Percentiles rank a stretch among this genome's conserved stretches.
Evolutionary conservation across 1,140 invertebrate genomes (phyloP).

Genomic region (Bombus sylvicola): DNA sequence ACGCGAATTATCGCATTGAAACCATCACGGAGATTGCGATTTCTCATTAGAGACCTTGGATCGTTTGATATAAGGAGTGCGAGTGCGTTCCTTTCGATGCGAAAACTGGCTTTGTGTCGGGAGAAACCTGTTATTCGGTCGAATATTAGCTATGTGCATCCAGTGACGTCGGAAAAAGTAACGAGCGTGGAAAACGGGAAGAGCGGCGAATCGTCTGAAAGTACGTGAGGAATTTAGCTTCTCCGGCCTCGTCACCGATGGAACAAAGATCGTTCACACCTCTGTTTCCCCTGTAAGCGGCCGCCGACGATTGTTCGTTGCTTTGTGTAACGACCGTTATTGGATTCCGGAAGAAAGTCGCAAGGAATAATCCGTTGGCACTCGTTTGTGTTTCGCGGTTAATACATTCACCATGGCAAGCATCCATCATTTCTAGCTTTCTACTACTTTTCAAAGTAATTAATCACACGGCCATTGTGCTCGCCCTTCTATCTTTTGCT

Average conservation of each 20-base stretch:
- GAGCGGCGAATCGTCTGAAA: background rate
- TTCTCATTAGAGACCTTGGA: no score
- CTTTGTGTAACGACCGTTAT: background rate
- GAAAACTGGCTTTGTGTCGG: background rate
- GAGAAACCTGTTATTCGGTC: background rate
- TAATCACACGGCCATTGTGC: conserved; percentile 60
- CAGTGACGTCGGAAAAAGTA: background rate
- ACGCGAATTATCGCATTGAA: background rate
- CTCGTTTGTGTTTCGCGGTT: conserved; percentile 42
- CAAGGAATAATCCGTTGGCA: background rate
- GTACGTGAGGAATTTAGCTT: no score
- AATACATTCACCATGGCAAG: conserved; percentile 18
- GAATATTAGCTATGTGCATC: background rate
- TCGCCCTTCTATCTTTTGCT: background rate
- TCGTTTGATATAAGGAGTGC: no score
- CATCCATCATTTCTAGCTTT: conserved; percentile 49
- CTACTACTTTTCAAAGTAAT: conserved; percentile 58
- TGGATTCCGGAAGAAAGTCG: conserved; percentile 16
- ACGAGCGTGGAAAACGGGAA: background rate
- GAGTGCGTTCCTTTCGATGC: no score
- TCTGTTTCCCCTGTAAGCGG: background rate
- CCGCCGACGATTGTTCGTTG: background rate
- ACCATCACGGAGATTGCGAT: background rate
- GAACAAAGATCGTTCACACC: background rate
- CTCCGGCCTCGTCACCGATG: background rate